Evolutionary conservation across 2,797 vertebrate genomes (phyloP).

Genomic region (Staurois parvus): DNA sequence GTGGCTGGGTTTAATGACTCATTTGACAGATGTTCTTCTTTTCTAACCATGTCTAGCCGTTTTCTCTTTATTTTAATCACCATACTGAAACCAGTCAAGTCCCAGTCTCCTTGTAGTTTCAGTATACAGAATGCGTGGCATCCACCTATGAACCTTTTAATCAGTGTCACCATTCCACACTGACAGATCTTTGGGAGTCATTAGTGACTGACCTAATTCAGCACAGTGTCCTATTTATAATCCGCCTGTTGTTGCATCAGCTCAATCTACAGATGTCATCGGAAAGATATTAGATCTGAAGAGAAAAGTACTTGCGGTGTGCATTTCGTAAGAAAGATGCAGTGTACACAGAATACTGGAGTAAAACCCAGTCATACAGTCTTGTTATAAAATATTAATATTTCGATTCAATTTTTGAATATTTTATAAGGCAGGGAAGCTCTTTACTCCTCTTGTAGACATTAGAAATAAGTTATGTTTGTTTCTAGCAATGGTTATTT

Average conservation of each 20-base stretch:
- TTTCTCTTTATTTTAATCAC: conserved; percentile 1
- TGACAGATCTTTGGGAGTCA: conserved; percentile 52
- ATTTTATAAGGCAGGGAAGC: conserved; percentile 48
- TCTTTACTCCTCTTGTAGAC: conserved; percentile 16
- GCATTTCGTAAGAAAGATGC: background rate
- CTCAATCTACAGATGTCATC: conserved; percentile 58
- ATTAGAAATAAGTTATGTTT: conserved; percentile 11
- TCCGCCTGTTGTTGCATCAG: conserved; percentile 51
- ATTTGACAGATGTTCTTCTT: background rate
- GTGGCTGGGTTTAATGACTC: background rate
- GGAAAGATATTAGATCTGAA: conserved; percentile 37
- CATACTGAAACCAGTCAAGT: background rate
- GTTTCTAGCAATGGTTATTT: conserved; percentile 24
- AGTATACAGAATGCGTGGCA: conserved; percentile 2
- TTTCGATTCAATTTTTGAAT: conserved; percentile 51
- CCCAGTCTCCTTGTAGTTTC: background rate
- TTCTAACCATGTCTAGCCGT: background rate
- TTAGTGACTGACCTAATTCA: conserved; percentile 60
- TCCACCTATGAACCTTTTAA: conserved; percentile 33
- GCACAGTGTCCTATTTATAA: conserved; percentile 57
- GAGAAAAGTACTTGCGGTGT: conserved; percentile 20
- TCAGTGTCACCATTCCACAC: conserved; percentile 48
- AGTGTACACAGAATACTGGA: conserved; percentile 18
- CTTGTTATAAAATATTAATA: conserved; percentile 50
- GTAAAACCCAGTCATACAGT: conserved; percentile 26